Percentiles rank a stretch among this genome's conserved stretches.
Conservation (phyloP, 2,113 vertebrate species). For the Prunella himalayana region DNA sequence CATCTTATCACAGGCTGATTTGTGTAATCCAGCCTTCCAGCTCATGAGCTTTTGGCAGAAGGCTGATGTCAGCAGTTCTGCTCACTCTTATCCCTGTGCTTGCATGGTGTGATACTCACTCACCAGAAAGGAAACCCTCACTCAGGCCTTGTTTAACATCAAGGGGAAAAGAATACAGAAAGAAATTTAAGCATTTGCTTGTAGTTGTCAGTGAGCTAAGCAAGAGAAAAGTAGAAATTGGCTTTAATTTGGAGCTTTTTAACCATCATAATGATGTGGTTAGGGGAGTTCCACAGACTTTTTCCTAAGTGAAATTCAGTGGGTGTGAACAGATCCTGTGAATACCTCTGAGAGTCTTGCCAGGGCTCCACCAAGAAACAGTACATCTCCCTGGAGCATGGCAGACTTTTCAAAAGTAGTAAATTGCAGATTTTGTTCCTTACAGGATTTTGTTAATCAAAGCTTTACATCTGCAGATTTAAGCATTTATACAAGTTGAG, state of each 20-base stretch:
- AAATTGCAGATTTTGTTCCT: conserved; percentile 31
- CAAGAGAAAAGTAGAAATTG: not conserved
- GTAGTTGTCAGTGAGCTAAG: not conserved
- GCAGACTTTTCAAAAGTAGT: not conserved
- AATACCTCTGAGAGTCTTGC: not conserved
- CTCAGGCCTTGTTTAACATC: not conserved
- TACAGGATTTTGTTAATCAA: conserved; percentile 26
- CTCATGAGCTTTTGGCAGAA: not conserved
- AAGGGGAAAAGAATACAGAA: not conserved
- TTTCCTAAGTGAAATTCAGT: conserved; percentile 6
- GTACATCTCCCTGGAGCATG: conserved; percentile 10
- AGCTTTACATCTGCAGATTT: conserved; percentile 44
- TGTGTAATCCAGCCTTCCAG: not conserved
- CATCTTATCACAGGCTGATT: not conserved
- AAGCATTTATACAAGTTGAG: conserved; percentile 36
- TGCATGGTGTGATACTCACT: not conserved
- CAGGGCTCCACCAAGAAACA: conserved; percentile 27
- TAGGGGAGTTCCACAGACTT: not conserved
- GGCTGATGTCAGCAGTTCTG: not conserved
- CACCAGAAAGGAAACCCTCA: not conserved
- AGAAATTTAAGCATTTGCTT: not conserved
- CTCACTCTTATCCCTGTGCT: not conserved
- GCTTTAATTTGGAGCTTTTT: not conserved
- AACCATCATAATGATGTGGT: not conserved
- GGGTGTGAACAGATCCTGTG: not conserved